Percentiles rank a stretch among this genome's conserved stretches.
phyloP scores from a whole-genome alignment of 2,888 invertebrate species.

The Xanthorhoe spadicearia region DNA sequence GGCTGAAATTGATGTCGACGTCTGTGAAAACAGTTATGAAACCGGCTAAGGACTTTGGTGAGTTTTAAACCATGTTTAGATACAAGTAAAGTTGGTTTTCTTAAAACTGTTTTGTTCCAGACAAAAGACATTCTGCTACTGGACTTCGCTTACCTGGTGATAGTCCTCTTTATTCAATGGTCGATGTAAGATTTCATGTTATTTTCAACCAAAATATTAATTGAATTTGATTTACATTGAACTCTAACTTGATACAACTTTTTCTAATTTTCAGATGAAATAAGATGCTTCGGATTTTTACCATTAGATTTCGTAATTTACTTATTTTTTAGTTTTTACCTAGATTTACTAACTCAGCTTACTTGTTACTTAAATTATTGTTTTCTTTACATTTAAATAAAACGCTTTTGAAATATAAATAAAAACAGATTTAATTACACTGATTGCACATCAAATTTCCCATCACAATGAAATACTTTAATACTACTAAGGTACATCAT shows the following conservation, averaged over 20 bases:
- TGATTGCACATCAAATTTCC: conserved; percentile 73
- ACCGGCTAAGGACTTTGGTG: conserved; percentile 29
- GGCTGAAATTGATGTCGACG: conserved; percentile 33
- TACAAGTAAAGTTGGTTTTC: background rate
- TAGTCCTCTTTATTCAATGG: conserved; percentile 52
- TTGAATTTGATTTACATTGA: background rate
- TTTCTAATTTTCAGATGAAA: conserved; percentile 12
- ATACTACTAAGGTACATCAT: conserved; percentile 71
- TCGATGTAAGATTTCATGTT: conserved; percentile 42
- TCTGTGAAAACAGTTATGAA: conserved; percentile 31
- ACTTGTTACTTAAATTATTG: conserved; percentile 16
- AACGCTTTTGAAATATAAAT: conserved; percentile 46
- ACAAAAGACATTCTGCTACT: conserved; percentile 7
- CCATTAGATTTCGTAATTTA: background rate
- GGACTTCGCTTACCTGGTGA: conserved; percentile 59
- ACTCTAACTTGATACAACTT: background rate
- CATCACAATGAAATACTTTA: conserved; percentile 67
- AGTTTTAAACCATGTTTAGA: conserved; percentile 12
- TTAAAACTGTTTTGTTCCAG: conserved; percentile 25
- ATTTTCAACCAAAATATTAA: background rate
- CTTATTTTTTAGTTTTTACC: conserved; percentile 11
- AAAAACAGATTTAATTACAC: conserved; percentile 75
- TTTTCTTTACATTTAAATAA: conserved; percentile 24
- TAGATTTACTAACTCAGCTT: conserved; percentile 10
- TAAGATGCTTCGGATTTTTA: conserved; percentile 9